phyloP scores from a whole-genome alignment of 2,113 vertebrate species.

The Poecilia latipinna region DNA sequence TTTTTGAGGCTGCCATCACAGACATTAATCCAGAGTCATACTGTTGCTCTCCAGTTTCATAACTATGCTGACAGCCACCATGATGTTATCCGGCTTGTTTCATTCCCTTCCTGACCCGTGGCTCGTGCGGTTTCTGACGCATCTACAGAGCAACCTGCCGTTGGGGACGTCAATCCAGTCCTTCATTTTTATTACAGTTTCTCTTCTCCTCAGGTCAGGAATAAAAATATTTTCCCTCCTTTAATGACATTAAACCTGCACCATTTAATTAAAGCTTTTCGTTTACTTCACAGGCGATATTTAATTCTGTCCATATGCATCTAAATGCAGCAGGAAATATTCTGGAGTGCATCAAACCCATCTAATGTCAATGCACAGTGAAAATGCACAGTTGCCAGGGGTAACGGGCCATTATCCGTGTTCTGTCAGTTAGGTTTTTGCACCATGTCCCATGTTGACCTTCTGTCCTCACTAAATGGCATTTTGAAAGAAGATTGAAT shows the following conservation, averaged over 20 bases:
- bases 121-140: background rate
- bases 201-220: background rate
- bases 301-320: background rate
- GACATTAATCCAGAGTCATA: conserved; percentile 70
- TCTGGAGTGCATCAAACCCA: background rate
- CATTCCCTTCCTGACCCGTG: conserved; percentile 41
- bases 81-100: conserved; percentile 53
- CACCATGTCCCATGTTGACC: conserved; percentile 35
- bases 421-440: conserved; percentile 30
- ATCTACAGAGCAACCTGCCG: conserved; percentile 14
- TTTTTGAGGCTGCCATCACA: conserved; percentile 62
- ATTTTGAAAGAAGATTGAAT: conserved; percentile 22
- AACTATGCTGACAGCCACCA: conserved; percentile 48
- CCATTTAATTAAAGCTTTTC: background rate
- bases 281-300: background rate
- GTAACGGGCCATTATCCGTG: conserved; percentile 21
- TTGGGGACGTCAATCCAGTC: conserved; percentile 15
- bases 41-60: conserved; percentile 59
- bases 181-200: background rate
- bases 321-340: background rate
- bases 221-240: background rate
- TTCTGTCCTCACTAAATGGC: conserved; percentile 5
- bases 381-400: conserved; percentile 35
- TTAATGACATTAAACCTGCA: background rate
- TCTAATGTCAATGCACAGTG: conserved; percentile 5